Evolutionary conservation across 2,797 vertebrate species (phyloP), one percentile per base, ranked within the genome.

Genomic region (Setipinna tenuifilis): DNA sequence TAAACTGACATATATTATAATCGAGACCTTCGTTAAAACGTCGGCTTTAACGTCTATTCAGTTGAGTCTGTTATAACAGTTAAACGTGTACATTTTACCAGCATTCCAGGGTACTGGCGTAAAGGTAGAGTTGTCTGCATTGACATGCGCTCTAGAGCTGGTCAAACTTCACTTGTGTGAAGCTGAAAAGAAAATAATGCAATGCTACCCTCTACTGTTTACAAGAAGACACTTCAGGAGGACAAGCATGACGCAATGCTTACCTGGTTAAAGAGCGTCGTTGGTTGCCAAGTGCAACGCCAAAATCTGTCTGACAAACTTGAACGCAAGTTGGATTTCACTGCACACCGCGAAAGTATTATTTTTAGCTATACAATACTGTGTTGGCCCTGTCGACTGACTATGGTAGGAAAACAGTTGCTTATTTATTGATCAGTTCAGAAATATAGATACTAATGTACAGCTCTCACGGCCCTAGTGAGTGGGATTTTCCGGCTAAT

Each of bases 221-320:
- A 19, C 16, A 44, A 19, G 4, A 75, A 41, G 35, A 31, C 17
- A 44, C 9, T 44, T 78, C 35, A 78, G 16, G 35, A 1, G 31
- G 7, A 78, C 5, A 78, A 5, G 58, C 19, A 21, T 78, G 71
- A 78, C 71, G 71, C 35, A 78, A 35, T 31, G 31, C 41, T 19
- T 31, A 41, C 31, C 31, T 78, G 11, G 65, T 11, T 31, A 17
- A 44, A 78, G 2, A 78, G 88, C 86, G 85, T 88, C 75, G 2
- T 3, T 81, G 50, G 88, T 90, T 90, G 71, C 86, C 58, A 84
- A 82, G 78, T 16, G 81, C 87, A 82, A 87, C 86, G 44, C 11
- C 2, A n/a, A n/a, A 80, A 80, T 75, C 68, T 44, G 35, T 75
- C 68, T 44, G 35, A 16, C 68, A 78, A 78, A 25, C 65, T 31